Base-by-base conservation (phyloP, 2,113 vertebrate genomes). In the Gorilla gorilla region DNA sequence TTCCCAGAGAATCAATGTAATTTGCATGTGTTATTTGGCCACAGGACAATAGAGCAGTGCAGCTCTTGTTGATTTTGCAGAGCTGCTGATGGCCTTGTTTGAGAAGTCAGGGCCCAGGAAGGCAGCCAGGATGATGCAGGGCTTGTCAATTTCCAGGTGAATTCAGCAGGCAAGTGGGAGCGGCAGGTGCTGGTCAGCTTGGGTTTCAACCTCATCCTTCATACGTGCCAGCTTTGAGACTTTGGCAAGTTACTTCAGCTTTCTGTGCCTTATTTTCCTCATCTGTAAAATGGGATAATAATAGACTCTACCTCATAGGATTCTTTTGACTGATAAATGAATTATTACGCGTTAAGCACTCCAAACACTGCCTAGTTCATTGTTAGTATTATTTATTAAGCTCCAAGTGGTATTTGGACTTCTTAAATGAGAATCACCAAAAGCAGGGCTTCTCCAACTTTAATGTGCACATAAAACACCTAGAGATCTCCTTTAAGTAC, bases 381-480 rank as follows among this genome's bases (percentile, higher is more conserved):
- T 3, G 12, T 43, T 32, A 8, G n/a, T 72, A 0, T 38, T 43
- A 45, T 25, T 52, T 27, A 22, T 92, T 11, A n/a, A 0, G 27
- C 45, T 30, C 55, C 40, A 6, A 14, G 45, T 6, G 38, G 32
- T 43, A 20, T 48, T 52, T 57, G n/a, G 45, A 8, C n/a, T n/a
- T 32, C 8, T 70, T 48, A 38, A 32, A 11, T 17, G 79, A 52
- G 89, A 50, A 48, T 9, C 3, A 5, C 8, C 0, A 17, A 17
- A 72, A 35, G 1, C 52, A 27, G 2, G 16, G 45, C 17, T 73
- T 66, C 89, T 78, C 25, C n/a, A 23, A 20, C 40, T 23, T 38
- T 18, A 11, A 22, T 5, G 13, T 16, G 81, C 22, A 32, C 9
- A 0, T 0, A 4, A 66, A 72, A 25, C 48, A 84, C 2, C 38